Percentiles rank a stretch among this genome's conserved stretches.
Conservation (phyloP, 2,888 invertebrate genomes). For the Hesperia comma region DNA sequence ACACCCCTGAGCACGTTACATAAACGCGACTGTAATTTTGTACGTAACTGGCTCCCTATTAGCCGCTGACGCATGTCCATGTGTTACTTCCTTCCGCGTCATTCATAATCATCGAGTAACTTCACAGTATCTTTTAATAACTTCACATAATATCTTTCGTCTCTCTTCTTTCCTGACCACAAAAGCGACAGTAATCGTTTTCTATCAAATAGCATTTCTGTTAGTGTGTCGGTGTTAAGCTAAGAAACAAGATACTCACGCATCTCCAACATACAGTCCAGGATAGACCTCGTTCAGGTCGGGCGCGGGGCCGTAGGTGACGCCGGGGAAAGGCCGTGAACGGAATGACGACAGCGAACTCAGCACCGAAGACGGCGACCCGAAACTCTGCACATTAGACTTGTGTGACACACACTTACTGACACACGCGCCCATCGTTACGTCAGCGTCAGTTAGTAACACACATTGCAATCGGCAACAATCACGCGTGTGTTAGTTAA, state of each 20-base stretch:
- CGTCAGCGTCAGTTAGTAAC: background rate
- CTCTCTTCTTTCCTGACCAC: no score
- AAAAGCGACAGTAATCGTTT: no score
- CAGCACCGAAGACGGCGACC: conserved; percentile 69
- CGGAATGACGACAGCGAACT: conserved; percentile 70
- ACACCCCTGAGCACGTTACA: no score
- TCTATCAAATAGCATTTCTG: no score
- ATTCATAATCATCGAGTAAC: no score
- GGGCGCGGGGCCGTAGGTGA: conserved; percentile 79
- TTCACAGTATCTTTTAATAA: no score
- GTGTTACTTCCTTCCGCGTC: no score
- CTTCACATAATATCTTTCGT: no score
- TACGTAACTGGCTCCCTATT: no score
- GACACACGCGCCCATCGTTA: conserved; percentile 57
- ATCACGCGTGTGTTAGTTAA: conserved; percentile 16
- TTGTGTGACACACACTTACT: conserved; percentile 56
- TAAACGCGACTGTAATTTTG: no score
- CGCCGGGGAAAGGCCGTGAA: conserved; percentile 63
- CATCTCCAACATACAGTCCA: conserved; percentile 89
- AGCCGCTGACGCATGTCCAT: no score
- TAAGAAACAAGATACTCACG: conserved; percentile 78
- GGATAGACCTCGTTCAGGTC: conserved; percentile 91
- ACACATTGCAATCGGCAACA: conserved; percentile 18
- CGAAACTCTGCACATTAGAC: conserved; percentile 67
- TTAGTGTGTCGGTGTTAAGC: no score